Percentiles rank a stretch among this genome's conserved stretches.
Evolutionary conservation across 2,113 vertebrate genomes (phyloP).

Genomic region (Promerops cafer): DNA sequence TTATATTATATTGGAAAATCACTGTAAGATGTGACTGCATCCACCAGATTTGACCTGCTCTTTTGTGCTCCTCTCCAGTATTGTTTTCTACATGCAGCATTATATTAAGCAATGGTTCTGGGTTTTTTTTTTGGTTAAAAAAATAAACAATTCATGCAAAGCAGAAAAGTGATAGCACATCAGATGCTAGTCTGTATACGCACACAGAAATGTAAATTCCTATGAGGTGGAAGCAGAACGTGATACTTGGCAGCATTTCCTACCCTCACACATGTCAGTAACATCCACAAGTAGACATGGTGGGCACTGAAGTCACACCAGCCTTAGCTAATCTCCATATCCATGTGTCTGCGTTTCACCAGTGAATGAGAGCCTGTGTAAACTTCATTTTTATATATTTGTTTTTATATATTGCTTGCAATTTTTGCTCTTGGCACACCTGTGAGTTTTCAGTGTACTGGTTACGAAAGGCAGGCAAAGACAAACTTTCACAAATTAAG

Average conservation of each 20-base stretch:
- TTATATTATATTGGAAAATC: background rate
- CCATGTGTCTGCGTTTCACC: rapidly evolving
- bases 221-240: background rate
- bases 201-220: background rate
- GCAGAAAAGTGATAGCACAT: background rate
- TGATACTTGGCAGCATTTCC: background rate
- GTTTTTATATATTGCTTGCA: background rate
- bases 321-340: background rate
- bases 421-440: background rate
- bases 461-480: background rate
- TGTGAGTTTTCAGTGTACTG: background rate
- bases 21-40: background rate
- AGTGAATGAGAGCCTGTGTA: background rate
- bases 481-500: background rate
- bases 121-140: background rate
- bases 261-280: background rate
- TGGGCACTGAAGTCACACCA: background rate
- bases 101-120: background rate
- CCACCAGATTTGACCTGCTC: background rate
- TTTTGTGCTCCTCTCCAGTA: background rate
- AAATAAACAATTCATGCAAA: background rate
- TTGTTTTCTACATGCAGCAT: background rate
- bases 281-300: background rate
- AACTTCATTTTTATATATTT: background rate
- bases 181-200: background rate